Evolutionary conservation across 2,797 vertebrate species (phyloP), one percentile per base, ranked within the genome.

Genomic region (Lacerta bilineata): DNA sequence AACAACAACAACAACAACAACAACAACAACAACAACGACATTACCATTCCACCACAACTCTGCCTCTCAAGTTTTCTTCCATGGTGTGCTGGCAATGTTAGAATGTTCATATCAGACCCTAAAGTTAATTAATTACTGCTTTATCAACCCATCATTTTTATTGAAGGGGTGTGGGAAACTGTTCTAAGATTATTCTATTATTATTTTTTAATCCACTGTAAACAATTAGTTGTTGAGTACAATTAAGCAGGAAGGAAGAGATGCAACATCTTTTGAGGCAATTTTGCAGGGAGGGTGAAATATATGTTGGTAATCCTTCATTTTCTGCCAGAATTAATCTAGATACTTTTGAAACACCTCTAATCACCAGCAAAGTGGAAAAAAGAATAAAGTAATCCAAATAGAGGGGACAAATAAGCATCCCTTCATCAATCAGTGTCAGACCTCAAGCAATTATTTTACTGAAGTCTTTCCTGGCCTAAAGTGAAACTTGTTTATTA

Each of bases 191-290:
- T 85, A 74, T 79, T 93, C 93, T 75, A 92, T 66, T 15, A 90
- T 93, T 94, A 87, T 72, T 90, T 93, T 96, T 88, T 55, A 55
- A 55, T 89, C 43, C 76, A 90, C 78, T 93, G 89, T 93, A 91
- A 95, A 43, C 89, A 94, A 94, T 92, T 94, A 86, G 68, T 90
- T 95, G 80, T 66, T 84, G 72, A 92, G 80, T 71, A 93, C 87
- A 93, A 93, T 95, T 94, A 95, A 92, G 69, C 84, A 92, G 46
- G 87, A 87, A 68, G 61, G 69, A 78, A 91, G 91, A 95, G 93
- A 83, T 93, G 68, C 83, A 92, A 80, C 80, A 90, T 92, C 61
- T 93, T 93, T 83, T 92, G 90, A 92, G 88, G 87, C 77, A 89
- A 92, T 91, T 90, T 91, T 69, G 50, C 43, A 85, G 74, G 64